Conservation (phyloP, 2,113 vertebrate genomes). For the Prietella phreatophila region DNA sequence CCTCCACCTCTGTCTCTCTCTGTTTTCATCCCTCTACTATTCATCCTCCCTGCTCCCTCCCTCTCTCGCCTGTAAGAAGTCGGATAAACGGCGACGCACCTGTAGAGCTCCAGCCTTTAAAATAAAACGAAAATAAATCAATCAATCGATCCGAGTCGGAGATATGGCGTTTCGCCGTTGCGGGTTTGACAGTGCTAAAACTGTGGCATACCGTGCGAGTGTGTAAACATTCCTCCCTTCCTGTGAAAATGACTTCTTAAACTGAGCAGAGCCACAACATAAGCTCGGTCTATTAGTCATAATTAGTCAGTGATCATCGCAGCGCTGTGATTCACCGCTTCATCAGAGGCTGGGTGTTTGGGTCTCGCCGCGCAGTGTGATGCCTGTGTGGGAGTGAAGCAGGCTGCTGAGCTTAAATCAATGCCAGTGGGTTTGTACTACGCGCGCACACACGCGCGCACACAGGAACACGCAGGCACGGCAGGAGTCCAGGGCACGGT, state of each 20-base stretch:
- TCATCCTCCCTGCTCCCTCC: not conserved
- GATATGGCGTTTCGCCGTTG: not conserved
- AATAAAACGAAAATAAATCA: not conserved
- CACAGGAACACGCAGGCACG: constrained; percentile 15
- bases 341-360: constrained; percentile 16
- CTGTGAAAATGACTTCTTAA: not conserved
- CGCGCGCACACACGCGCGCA: constrained; percentile 10
- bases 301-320: constrained; percentile 43
- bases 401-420: constrained; percentile 28
- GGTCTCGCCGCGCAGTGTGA: constrained; percentile 24
- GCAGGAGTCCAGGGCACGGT: constrained; percentile 42
- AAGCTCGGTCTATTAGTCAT: constrained; percentile 17
- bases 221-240: constrained; percentile 13
- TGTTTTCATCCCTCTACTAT: constrained; percentile 13
- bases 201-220: not conserved
- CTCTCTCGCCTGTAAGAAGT: not conserved
- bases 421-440: constrained; percentile 13
- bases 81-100: not conserved
- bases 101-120: not conserved
- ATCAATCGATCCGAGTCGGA: too few species aligned
- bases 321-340: constrained; percentile 26
- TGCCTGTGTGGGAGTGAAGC: constrained; percentile 23
- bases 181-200: not conserved
- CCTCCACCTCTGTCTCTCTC: constrained; percentile 33
- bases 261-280: constrained; percentile 18